Percentiles rank a stretch among this genome's conserved stretches.
Evolutionary conservation across 2,113 vertebrate genomes (phyloP).

Genomic region (Entomyzon cyanotis): DNA sequence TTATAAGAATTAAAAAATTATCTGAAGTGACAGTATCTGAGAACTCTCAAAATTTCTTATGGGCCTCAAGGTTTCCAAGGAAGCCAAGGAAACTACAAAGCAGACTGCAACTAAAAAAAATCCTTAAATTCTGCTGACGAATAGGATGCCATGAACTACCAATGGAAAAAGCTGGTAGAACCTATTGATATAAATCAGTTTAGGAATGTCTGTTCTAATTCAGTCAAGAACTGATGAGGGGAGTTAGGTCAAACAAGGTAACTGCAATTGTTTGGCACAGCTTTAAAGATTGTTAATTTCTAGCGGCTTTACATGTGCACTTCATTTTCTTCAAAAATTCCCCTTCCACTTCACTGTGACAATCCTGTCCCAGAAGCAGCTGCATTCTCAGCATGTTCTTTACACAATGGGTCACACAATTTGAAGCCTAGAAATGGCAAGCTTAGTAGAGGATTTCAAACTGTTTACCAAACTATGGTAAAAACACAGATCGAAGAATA

Average conservation of each 20-base stretch:
- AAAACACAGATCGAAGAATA: not conserved
- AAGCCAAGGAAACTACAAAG: not conserved
- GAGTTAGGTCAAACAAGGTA: not conserved
- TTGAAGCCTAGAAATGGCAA: not conserved
- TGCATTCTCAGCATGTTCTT: not conserved
- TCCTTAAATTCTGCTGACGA: not conserved
- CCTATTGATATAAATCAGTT: not conserved
- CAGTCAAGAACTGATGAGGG: not conserved
- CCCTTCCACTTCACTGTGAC: not conserved
- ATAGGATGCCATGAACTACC: not conserved
- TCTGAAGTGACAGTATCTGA: not conserved
- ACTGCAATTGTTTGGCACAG: not conserved
- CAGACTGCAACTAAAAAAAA: not conserved
- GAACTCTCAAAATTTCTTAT: not conserved
- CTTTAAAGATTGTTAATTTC: not conserved
- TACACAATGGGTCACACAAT: not conserved
- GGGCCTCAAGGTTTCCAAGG: not conserved
- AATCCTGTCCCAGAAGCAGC: not conserved
- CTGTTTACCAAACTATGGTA: not conserved
- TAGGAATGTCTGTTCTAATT: not conserved
- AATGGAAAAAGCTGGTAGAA: not conserved
- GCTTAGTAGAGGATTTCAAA: not conserved
- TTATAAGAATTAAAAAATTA: not conserved
- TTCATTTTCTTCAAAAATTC: not conserved
- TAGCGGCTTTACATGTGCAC: not conserved